Base-by-base conservation (phyloP, 2,797 vertebrate species). In the Echeneis naucrates region DNA sequence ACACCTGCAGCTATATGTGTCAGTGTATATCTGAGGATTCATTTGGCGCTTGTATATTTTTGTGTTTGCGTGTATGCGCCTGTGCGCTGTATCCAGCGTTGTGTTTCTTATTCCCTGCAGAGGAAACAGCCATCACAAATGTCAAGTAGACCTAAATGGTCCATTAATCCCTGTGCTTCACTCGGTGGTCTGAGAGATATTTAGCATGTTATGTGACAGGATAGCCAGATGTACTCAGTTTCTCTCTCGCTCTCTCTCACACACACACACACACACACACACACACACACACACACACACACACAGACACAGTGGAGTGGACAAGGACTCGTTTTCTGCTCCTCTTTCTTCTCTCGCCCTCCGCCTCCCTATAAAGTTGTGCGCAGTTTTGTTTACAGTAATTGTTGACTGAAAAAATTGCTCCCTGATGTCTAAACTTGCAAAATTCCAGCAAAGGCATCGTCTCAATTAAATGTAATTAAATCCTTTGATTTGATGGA, bases 121-220 rank as follows among this genome's bases (percentile, higher is more conserved):
- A 69, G 59, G 42, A 78, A 84, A 79, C 55, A 48, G 61, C 58
- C 35, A 8, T 77, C 66, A 77, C 51, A 89, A 85, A 87, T 87
- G 82, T 87, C 81, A 89, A 88, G 77, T 71, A 66, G 70, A 70
- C 85, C 81, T 64, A 66, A 77, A 81, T 75, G 68, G 63, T 68
- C 70, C 84, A 82, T 90, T 88, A 89, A 87, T 89, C 82, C 83
- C 57, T 12, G 10, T 63, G 44, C 64, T 68, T 77, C 70, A 55
- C 52, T 75, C 71, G 78, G 67, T 79, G 68, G 70, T 83, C 72
- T 76, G 73, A 57, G 59, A 83, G 77, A 84, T 80, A 81, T 78
- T 84, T 80, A 82, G 64, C 69, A 68, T 77, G 67, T 72, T 81
- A 79, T 53, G 57, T 88, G 83, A 86, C 80, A 72, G 50, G 67